Evolutionary conservation across 1,140 invertebrate species (phyloP), one percentile per base, ranked within the genome.

Genomic region (Papilio machaon): DNA sequence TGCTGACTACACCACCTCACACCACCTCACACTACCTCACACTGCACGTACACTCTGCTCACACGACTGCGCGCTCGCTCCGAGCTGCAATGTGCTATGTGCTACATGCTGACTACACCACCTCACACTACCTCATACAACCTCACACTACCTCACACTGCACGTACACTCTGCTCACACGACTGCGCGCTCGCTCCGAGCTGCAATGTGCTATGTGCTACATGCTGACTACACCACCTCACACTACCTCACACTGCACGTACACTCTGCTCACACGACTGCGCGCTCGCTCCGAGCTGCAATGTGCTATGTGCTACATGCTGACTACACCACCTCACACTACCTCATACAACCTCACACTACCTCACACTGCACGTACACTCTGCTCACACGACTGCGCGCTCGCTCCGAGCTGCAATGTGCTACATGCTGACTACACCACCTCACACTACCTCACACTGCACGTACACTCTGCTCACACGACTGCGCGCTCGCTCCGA

Each of bases 241-340:
- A n/a, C n/a, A n/a, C 81, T 73, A 80, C 70, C 84, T 81, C 78
- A 74, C 4, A 17, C 80, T 80, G n/a, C n/a, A n/a, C n/a, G n/a
- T n/a, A n/a, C n/a, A n/a, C n/a, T n/a, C n/a, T n/a, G 9, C 85
- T 30, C 43, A 87, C 80, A 10, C 46, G 64, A 4, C 83, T 81
- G 8, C 87, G 79, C 23, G 80, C 83, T 30, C 23, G 23, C 23
- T 30, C 23, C 23, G 23, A 30, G 76, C 87, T 88, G 82, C 79
- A 85, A 86, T 60, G 76, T 47, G 80, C 49, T 30, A 70, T 73
- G 76, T 46, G 79, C 49, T 73, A 70, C 73, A 60, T 75, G 77
- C 85, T 84, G 78, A 83, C 83, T 86, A 87, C 85, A 38, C n/a
- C n/a, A n/a, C n/a, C n/a, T n/a, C n/a, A n/a, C n/a, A n/a, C 81